phyloP scores from a whole-genome alignment of 2,888 invertebrate species.

The Gandaritis pyraliata region DNA sequence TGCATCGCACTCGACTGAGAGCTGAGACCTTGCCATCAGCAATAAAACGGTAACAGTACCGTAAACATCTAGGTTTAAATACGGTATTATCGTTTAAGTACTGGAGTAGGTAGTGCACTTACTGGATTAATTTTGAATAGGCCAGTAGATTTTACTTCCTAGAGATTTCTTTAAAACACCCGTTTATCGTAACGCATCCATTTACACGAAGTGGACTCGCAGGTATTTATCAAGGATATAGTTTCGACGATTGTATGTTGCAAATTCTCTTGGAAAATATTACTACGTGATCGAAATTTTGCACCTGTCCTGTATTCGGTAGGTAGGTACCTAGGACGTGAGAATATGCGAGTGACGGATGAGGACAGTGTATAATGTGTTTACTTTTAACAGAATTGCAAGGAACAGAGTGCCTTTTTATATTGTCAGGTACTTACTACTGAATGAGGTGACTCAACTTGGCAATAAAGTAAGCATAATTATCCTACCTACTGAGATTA shows the following conservation, averaged over 20 bases:
- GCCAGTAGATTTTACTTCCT: background rate
- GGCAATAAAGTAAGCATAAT: background rate
- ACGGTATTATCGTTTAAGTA: slow-evolving; percentile 34
- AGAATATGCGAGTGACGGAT: slow-evolving; percentile 56
- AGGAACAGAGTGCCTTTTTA: too few species aligned
- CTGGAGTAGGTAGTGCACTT: background rate
- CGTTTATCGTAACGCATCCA: too few species aligned
- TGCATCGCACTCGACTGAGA: slow-evolving; percentile 29
- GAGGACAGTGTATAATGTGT: slow-evolving; percentile 51
- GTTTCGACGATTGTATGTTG: background rate
- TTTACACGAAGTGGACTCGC: background rate
- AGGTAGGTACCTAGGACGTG: slow-evolving; percentile 48
- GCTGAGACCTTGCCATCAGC: slow-evolving; percentile 36
- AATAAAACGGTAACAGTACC: slow-evolving; percentile 67
- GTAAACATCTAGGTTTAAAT: slow-evolving; percentile 49
- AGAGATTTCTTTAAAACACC: too few species aligned
- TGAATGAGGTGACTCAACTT: background rate
- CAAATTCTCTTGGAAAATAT: slow-evolving; percentile 11
- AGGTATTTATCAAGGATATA: too few species aligned
- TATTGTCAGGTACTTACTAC: too few species aligned
- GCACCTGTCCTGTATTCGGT: slow-evolving; percentile 55
- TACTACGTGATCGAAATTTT: slow-evolving; percentile 43
- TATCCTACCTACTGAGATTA: too few species aligned
- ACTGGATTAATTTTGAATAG: background rate
- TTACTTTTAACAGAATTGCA: slow-evolving; percentile 5